Percentiles rank a stretch among this genome's conserved stretches.
Evolutionary conservation across 2,113 vertebrate species (phyloP).

Genomic region (Vidua macroura): DNA sequence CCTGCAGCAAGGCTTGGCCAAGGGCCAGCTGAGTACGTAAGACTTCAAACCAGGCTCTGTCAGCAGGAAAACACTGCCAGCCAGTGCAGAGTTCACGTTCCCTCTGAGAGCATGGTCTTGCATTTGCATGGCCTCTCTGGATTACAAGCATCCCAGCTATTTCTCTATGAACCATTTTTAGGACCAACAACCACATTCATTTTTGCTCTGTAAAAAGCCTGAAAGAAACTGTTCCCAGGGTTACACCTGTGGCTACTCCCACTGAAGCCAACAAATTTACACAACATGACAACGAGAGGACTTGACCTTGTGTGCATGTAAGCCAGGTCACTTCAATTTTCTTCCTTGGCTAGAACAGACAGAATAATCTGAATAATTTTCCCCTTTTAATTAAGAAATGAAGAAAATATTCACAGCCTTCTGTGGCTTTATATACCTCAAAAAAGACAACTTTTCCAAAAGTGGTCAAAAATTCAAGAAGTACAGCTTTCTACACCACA

Average conservation of each 20-base stretch:
- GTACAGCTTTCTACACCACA: not conserved
- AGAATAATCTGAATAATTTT: not conserved
- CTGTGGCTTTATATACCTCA: not conserved
- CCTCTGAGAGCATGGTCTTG: not conserved
- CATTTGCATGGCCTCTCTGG: not conserved
- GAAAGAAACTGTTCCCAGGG: not conserved
- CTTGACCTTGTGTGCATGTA: not conserved
- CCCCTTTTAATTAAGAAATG: not conserved
- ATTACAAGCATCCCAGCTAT: slow-evolving; percentile 22
- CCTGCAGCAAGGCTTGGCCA: slow-evolving; percentile 26
- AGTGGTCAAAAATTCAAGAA: not conserved
- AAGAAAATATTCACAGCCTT: not conserved
- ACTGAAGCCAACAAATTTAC: not conserved
- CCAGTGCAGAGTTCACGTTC: slow-evolving; percentile 23
- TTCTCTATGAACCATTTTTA: not conserved
- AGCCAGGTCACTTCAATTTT: not conserved
- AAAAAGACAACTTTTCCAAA: not conserved
- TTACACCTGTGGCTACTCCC: not conserved
- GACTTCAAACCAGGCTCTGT: not conserved
- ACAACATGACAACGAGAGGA: not conserved
- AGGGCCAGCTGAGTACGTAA: not conserved
- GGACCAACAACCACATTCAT: not conserved
- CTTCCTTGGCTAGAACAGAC: not conserved
- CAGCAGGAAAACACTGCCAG: slow-evolving; percentile 29
- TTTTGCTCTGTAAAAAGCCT: not conserved